Conservation (phyloP, 1,140 invertebrate genomes). For the Agrypnia vestita region DNA sequence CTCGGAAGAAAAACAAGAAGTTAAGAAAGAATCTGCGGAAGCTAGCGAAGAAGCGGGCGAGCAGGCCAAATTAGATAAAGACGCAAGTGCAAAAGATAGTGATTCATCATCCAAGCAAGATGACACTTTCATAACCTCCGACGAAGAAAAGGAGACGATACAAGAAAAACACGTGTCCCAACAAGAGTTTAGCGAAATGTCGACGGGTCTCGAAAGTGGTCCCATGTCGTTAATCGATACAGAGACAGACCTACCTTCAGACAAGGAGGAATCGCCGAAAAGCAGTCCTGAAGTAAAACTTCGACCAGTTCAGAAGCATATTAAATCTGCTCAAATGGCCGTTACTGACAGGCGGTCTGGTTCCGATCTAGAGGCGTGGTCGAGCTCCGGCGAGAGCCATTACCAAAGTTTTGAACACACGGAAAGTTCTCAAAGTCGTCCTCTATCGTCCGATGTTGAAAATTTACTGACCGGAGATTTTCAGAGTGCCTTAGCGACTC, state of each 20-base stretch:
- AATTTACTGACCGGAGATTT: conserved; percentile 84
- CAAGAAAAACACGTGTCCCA: conserved; percentile 68
- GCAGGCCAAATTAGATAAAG: conserved; percentile 52
- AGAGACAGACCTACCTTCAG: conserved; percentile 69
- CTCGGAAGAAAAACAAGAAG: conserved; percentile 55
- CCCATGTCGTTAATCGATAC: conserved; percentile 72
- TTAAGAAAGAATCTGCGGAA: conserved; percentile 50
- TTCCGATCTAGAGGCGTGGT: conserved; percentile 82
- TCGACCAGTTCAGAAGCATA: conserved; percentile 71
- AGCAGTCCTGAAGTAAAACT: conserved; percentile 70
- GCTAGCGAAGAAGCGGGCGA: conserved; percentile 39
- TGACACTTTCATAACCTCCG: conserved; percentile 61
- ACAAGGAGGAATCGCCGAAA: conserved; percentile 69
- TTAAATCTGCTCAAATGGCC: conserved; percentile 71
- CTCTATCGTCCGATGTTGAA: conserved; percentile 91
- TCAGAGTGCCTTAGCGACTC: conserved; percentile 87
- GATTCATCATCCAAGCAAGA: conserved; percentile 54
- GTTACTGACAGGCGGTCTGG: conserved; percentile 76
- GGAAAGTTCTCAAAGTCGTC: conserved; percentile 81
- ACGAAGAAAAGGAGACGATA: conserved; percentile 70
- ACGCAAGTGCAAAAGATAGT: conserved; percentile 51
- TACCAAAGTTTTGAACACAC: conserved; percentile 91
- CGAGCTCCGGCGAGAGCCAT: conserved; percentile 91
- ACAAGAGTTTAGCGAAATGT: conserved; percentile 67
- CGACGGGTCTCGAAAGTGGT: conserved; percentile 71